Base-by-base conservation (phyloP, 2,888 invertebrate species). In the Machimus atricapillus region DNA sequence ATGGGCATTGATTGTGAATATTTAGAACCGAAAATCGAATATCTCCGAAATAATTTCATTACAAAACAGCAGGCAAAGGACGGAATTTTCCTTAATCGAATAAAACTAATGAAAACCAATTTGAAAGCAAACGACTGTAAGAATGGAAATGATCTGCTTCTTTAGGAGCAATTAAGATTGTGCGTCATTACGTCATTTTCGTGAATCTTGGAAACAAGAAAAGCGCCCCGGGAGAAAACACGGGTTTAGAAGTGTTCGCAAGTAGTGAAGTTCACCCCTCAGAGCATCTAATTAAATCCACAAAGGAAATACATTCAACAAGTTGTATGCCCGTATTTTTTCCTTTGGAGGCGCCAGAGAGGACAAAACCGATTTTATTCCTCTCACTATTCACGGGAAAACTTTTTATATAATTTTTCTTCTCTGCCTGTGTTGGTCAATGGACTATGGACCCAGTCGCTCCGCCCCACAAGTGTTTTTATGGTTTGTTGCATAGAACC, bases 101-200 rank as follows among this genome's bases (percentile, higher is more conserved):
- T 37, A 77, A 37, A 40, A 37, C 40, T 40, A 76, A 46, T 76
- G 19, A 31, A 77, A 77, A 19, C 40, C 27, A n/a, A 40, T 40
- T 40, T 77, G 34, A 16, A 77, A 77, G 40, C n/a, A 77, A 77
- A 14, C 37, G 77, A 14, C 34, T 31, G 77, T 19, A 34, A 77
- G 31, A 31, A 37, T 19, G 19, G 77, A 34, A 77, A 31, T 27
- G 40, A 77, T 77, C 34, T 34, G 19, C 19, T 77, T 77, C 31
- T 31, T 27, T 77, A 77, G 77, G 31, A 77, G 77, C 77, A 77
- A 77, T 77, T 77, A 77, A 77, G 77, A 77, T 34, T 31, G 34
- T 77, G n/a, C n/a, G 34, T 40, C 74, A 74, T 74, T 66, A 66
- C 66, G 66, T 66, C 66, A 66, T 66, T 66, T 66, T 66, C 66